Percentiles rank a stretch among this genome's conserved stretches.
Conservation (phyloP, 2,888 invertebrate species). For the Orchesellides sinensis region DNA sequence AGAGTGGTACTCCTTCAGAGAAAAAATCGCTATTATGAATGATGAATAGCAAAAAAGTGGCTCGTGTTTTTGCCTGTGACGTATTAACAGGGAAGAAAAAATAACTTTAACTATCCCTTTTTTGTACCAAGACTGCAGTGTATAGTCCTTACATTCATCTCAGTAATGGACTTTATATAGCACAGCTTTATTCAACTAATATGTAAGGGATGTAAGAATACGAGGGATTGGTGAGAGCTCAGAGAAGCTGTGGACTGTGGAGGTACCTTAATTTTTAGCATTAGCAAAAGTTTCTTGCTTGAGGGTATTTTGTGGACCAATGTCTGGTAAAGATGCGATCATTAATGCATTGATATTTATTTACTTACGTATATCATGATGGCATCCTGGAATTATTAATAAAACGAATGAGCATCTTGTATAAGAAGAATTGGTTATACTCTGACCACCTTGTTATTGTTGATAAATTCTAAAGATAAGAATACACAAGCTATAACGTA, state of each 20-base stretch:
- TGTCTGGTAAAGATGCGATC: conserved; percentile 3
- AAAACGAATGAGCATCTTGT: neutral
- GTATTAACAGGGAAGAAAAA: conserved; percentile 29
- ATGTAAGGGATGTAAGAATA: no score
- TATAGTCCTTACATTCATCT: no score
- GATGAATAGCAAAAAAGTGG: conserved; percentile 3
- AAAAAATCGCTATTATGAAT: neutral
- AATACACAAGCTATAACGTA: conserved; percentile 5
- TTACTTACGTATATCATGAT: neutral
- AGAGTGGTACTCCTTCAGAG: neutral
- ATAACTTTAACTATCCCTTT: conserved; percentile 43
- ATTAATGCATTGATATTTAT: conserved; percentile 16
- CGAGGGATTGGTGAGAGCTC: neutral
- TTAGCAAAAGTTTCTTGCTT: neutral
- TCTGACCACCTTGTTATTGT: no score
- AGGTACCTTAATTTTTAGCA: conserved; percentile 2
- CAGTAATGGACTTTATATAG: no score
- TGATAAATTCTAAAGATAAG: conserved; percentile 1
- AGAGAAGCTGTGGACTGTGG: neutral
- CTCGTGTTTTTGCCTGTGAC: conserved; percentile 17
- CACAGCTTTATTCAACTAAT: no score
- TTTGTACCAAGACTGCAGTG: no score
- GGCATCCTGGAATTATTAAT: conserved; percentile 16
- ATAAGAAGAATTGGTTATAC: neutral
- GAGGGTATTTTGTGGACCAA: conserved; percentile 11